phyloP scores from a whole-genome alignment of 1,140 invertebrate species.

The Nasonia longicornis region DNA sequence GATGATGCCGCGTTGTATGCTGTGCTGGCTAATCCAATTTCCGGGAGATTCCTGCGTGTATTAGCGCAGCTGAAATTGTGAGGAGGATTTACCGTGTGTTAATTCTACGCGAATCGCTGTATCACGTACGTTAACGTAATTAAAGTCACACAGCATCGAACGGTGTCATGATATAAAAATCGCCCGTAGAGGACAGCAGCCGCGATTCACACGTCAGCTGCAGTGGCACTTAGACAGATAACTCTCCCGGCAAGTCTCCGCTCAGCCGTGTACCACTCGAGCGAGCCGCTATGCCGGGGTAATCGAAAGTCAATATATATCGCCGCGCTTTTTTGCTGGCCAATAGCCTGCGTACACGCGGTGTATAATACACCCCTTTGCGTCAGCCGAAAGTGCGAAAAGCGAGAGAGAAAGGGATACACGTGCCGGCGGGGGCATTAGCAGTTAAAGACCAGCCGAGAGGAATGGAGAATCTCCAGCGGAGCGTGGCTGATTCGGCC shows the following conservation, averaged over 20 bases:
- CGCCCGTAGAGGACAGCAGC: too few relatives aligned
- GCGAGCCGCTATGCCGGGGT: conserved; percentile 12
- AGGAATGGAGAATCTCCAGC: conserved; percentile 10
- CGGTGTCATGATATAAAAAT: too few relatives aligned
- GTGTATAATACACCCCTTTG: neutral
- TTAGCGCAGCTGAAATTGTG: too few relatives aligned
- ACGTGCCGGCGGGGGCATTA: neutral
- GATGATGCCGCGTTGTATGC: too few relatives aligned
- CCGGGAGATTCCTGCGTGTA: too few relatives aligned
- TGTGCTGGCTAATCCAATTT: too few relatives aligned
- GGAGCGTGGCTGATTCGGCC: neutral
- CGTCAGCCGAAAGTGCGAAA: conserved; percentile 25
- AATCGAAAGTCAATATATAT: conserved; percentile 46
- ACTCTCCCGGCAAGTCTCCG: neutral
- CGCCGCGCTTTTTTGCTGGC: conserved; percentile 21
- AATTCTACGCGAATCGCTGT: too few relatives aligned
- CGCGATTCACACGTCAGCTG: too few relatives aligned
- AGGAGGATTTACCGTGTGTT: too few relatives aligned
- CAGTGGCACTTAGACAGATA: conserved; percentile 16
- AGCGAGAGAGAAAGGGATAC: conserved; percentile 25
- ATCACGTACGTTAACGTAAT: too few relatives aligned
- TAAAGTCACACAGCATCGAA: too few relatives aligned
- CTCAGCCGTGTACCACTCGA: neutral
- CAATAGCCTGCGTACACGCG: too few relatives aligned
- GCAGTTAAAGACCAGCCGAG: neutral